Base-by-base conservation (phyloP, 2,113 vertebrate genomes). In the Rhinichthys klamathensis region DNA sequence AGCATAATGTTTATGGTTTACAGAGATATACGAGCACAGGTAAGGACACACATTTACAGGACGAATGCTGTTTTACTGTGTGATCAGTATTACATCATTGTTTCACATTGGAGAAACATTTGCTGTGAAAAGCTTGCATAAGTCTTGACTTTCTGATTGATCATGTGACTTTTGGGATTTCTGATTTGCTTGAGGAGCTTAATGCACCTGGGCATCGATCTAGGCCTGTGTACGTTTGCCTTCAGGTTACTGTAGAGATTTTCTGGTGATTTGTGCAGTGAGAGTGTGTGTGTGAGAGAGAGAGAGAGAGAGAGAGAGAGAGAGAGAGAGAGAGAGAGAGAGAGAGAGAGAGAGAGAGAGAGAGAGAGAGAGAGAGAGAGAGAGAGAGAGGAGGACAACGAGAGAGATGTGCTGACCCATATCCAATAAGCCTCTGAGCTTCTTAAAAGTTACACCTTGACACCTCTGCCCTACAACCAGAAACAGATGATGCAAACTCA, bases 391-490 rank as follows among this genome's bases (percentile, higher is more conserved):
- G 56, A 70, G 9, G 18, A 72, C 41, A 1, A n/a, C 2, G 30
- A 60, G 9, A 74, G 16, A 70, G 70, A 25, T 84, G 87, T 90
- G 90, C 84, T 90, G 93, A 96, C 95, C 94, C 92, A 93, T 91
- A 95, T 96, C 91, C 92, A 89, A 82, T 96, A 96, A 97, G 94
- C 96, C 91, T 93, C 92, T 96, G 96, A 97, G 94, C 95, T 89
- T 95, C 95, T 97, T 95, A 95, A 87, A 89, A 63, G 49, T 89
- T 91, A 91, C 93, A 94, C 92, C 93, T 93, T 90, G 90, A 93
- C 88, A 89, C 82, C 87, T 70, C 49, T 89, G 90, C 91, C 91
- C 90, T 89, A 83, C 81, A 88, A 89, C 88, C 91, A 92, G 90
- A 91, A 93, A 93, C 91, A 93, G 88, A 84, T 88, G 85, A 83